phyloP scores from a whole-genome alignment of 2,113 vertebrate genomes.

The Zosterops pallidus region DNA sequence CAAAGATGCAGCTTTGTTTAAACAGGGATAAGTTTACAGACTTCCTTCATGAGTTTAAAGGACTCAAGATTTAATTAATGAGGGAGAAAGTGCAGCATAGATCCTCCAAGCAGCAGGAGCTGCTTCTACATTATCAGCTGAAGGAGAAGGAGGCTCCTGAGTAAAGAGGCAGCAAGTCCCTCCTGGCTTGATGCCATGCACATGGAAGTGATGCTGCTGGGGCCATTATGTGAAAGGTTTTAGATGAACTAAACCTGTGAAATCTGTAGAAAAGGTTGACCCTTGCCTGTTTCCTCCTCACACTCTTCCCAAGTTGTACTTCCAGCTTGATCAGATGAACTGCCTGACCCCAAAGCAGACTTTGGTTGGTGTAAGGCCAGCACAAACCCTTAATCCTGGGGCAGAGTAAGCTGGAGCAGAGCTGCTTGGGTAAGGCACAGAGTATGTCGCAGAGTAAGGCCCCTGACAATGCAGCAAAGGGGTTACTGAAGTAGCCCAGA shows the following conservation, averaged over 20 bases:
- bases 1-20: rapidly evolving
- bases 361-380: neutral
- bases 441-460: neutral
- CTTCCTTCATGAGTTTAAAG: neutral
- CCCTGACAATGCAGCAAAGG: neutral
- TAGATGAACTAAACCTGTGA: neutral
- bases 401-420: neutral
- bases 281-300: neutral
- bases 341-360: neutral
- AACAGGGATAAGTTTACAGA: neutral
- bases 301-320: neutral
- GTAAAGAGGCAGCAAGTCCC: neutral
- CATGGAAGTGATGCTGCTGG: rapidly evolving
- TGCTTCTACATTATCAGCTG: neutral
- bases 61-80: neutral
- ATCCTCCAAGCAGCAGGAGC: neutral
- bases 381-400: neutral
- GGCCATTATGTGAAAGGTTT: neutral
- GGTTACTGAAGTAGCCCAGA: rapidly evolving
- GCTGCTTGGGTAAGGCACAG: neutral
- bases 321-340: neutral
- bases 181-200: neutral
- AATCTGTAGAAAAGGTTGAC: neutral
- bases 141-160: neutral
- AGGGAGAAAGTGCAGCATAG: neutral